Evolutionary conservation across 2,888 invertebrate genomes (phyloP).

Genomic region (Torymus texanus): DNA sequence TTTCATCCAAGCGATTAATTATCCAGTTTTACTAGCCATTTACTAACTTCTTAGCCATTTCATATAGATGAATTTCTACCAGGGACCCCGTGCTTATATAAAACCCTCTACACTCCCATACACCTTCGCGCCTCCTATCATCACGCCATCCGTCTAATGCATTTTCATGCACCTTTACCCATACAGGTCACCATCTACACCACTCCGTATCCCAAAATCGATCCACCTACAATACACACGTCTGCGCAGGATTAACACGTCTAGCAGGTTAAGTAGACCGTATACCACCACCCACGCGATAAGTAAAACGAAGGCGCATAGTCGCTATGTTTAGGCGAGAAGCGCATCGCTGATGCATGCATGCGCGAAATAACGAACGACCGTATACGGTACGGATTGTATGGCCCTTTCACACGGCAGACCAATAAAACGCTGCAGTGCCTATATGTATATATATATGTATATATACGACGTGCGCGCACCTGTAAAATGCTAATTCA

Average conservation of each 20-base stretch:
- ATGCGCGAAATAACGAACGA: constrained; percentile 57
- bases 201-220: too few relatives aligned
- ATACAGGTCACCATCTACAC: too few relatives aligned
- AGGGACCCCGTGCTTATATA: too few relatives aligned
- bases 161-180: too few relatives aligned
- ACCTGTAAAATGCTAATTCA: constrained; percentile 72
- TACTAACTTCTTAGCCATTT: too few relatives aligned
- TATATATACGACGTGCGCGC: constrained; percentile 35
- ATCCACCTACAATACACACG: too few relatives aligned
- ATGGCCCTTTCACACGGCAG: constrained; percentile 73
- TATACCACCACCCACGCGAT: neutral
- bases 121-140: too few relatives aligned
- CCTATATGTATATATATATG: neutral
- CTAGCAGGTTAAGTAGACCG: constrained; percentile 61
- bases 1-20: too few relatives aligned
- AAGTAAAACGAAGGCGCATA: constrained; percentile 42
- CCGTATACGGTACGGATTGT: constrained; percentile 44
- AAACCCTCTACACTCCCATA: too few relatives aligned
- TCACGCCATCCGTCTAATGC: too few relatives aligned
- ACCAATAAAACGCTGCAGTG: constrained; percentile 71
- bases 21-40: too few relatives aligned
- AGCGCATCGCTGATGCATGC: constrained; percentile 1
- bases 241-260: constrained; percentile 62
- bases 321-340: neutral
- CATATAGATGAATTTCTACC: too few relatives aligned